Evolutionary conservation across 2,113 vertebrate genomes (phyloP).

Genomic region (Alexandromys fortis): DNA sequence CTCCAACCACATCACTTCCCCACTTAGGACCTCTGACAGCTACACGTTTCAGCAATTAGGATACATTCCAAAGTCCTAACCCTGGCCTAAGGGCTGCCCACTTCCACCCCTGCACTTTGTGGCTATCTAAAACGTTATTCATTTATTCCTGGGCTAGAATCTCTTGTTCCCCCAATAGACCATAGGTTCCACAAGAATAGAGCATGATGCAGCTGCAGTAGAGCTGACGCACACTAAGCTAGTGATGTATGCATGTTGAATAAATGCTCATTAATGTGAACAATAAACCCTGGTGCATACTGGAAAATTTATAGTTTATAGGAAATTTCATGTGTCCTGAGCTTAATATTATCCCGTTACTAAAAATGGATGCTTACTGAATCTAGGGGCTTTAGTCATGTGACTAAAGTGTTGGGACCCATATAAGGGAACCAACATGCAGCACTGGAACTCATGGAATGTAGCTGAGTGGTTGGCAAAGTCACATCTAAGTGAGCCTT

Average conservation of each 20-base stretch:
- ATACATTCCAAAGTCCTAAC: neutral
- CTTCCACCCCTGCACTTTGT: neutral
- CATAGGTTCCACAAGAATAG: neutral
- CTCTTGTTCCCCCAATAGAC: neutral
- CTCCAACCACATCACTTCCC: neutral
- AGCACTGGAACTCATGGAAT: neutral
- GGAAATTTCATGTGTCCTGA: neutral
- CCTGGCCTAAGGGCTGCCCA: neutral
- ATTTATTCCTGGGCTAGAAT: neutral
- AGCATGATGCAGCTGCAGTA: neutral
- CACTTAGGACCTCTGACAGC: neutral
- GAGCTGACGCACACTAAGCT: neutral
- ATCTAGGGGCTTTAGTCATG: neutral
- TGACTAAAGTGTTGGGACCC: neutral
- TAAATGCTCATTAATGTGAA: conserved; percentile 12
- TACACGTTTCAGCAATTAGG: neutral
- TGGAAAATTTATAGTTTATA: neutral
- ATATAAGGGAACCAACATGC: neutral
- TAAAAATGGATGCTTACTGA: neutral
- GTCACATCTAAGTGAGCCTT: neutral
- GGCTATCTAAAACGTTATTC: neutral
- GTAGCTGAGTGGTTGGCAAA: neutral
- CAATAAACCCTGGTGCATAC: neutral
- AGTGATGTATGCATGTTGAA: neutral
- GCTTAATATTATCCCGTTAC: neutral